phyloP scores from a whole-genome alignment of 2,797 vertebrate species.

The Parauchenoglanis ngamensis region DNA sequence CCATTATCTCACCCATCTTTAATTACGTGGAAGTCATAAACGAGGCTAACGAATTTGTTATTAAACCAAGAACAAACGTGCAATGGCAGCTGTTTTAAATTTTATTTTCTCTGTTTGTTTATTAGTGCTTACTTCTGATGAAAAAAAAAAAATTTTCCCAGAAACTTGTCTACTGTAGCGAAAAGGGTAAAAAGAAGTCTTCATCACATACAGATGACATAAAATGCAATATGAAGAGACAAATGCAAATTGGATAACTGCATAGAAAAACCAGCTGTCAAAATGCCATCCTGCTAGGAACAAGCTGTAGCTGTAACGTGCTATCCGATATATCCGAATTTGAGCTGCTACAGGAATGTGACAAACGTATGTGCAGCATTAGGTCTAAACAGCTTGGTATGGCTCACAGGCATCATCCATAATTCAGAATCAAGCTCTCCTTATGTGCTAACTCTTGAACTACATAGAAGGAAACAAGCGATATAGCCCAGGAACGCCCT shows the following conservation, averaged over 20 bases:
- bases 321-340: constrained; percentile 58
- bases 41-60: constrained; percentile 47
- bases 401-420: constrained; percentile 68
- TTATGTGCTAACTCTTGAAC: constrained; percentile 51
- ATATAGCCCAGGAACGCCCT: not conserved
- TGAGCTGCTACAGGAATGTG: constrained; percentile 63
- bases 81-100: not conserved
- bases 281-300: constrained; percentile 62
- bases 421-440: constrained; percentile 62
- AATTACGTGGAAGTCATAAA: constrained; percentile 51
- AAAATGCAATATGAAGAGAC: not conserved
- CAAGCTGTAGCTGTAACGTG: constrained; percentile 58
- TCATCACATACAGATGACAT: not conserved
- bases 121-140: not conserved
- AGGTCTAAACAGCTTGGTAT: constrained; percentile 62
- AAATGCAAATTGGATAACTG: not conserved
- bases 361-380: constrained; percentile 66
- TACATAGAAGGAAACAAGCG: not conserved
- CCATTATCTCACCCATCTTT: constrained; percentile 55
- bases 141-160: not conserved
- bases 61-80: constrained; percentile 21
- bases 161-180: not conserved
- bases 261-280: constrained; percentile 53
- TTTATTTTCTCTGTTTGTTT: not conserved
- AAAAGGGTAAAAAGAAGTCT: not conserved